A percentile compares a stretch with the other conserved stretches of the same genome.
phyloP scores from a whole-genome alignment of 2,113 vertebrate genomes.

The Serilophus lunatus region DNA sequence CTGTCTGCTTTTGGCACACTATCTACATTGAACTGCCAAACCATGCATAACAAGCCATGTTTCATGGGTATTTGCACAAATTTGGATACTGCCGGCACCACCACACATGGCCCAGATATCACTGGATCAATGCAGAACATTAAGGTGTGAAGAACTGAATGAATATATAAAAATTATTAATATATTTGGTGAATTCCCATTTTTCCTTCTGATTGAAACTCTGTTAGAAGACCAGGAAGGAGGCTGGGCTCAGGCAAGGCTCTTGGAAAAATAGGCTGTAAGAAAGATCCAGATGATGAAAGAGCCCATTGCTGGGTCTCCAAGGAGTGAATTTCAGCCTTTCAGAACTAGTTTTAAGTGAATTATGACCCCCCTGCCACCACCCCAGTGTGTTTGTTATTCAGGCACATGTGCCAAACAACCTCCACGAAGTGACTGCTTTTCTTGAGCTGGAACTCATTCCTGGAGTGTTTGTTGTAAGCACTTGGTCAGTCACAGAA shows the following conservation, averaged over 20 bases:
- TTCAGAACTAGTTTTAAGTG: background rate
- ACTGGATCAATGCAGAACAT: background rate
- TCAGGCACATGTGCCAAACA: background rate
- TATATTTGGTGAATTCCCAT: background rate
- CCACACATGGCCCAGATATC: background rate
- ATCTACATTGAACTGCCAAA: background rate
- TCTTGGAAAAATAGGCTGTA: background rate
- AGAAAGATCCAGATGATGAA: background rate
- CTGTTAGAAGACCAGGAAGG: background rate
- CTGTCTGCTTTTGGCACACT: constrained; percentile 32
- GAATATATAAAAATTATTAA: background rate
- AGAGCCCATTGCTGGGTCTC: background rate
- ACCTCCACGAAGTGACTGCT: background rate
- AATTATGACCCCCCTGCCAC: background rate
- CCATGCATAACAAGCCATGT: background rate
- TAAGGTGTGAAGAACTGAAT: background rate
- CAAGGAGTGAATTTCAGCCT: background rate
- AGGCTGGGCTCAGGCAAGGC: background rate
- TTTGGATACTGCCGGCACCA: background rate
- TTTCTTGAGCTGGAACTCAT: background rate
- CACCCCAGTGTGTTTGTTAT: background rate
- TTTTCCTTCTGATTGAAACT: background rate
- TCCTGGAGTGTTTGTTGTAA: background rate
- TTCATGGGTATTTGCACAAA: background rate
- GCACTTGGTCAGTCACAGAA: background rate